Percentiles rank a stretch among this genome's conserved stretches.
Conservation (phyloP, 1,140 invertebrate genomes). For the Oedothorax gibbosus region DNA sequence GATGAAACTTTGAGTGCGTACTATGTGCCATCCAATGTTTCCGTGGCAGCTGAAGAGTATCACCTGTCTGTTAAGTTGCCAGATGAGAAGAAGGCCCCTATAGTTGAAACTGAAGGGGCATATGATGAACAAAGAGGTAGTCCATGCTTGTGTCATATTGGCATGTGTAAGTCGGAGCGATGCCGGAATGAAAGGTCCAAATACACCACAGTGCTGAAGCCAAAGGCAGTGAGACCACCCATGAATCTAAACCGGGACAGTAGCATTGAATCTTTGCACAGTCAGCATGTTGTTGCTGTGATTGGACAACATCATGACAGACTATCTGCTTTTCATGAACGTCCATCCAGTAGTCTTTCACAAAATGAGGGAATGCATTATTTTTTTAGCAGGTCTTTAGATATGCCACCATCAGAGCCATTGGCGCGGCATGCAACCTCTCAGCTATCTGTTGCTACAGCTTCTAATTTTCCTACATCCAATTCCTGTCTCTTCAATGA, state of each 20-base stretch:
- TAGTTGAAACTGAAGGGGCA: conserved; percentile 34
- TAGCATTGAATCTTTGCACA: conserved; percentile 54
- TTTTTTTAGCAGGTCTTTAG: conserved; percentile 62
- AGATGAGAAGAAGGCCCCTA: conserved; percentile 38
- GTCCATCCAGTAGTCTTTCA: conserved; percentile 60
- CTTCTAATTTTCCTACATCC: conserved; percentile 54
- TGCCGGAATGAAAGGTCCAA: conserved; percentile 58
- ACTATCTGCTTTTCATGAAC: conserved; percentile 61
- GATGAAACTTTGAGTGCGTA: conserved; percentile 60
- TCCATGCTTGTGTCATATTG: conserved; percentile 56
- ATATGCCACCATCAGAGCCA: conserved; percentile 56
- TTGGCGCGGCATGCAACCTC: conserved; percentile 40
- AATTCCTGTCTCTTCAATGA: conserved; percentile 55
- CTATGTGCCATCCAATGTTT: conserved; percentile 59
- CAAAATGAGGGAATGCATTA: conserved; percentile 59
- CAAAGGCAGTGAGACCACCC: conserved; percentile 61
- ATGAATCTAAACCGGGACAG: conserved; percentile 49
- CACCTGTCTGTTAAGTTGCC: conserved; percentile 45
- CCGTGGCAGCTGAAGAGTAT: conserved; percentile 55
- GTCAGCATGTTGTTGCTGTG: conserved; percentile 52
- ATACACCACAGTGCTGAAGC: conserved; percentile 62
- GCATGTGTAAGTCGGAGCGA: conserved; percentile 55
- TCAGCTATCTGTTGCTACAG: conserved; percentile 41
- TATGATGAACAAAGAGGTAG: conserved; percentile 46
- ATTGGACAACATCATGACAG: conserved; percentile 57